A percentile compares a stretch with the other conserved stretches of the same genome.
phyloP scores from a whole-genome alignment of 1,140 invertebrate species.

The Plutomurus gul region DNA sequence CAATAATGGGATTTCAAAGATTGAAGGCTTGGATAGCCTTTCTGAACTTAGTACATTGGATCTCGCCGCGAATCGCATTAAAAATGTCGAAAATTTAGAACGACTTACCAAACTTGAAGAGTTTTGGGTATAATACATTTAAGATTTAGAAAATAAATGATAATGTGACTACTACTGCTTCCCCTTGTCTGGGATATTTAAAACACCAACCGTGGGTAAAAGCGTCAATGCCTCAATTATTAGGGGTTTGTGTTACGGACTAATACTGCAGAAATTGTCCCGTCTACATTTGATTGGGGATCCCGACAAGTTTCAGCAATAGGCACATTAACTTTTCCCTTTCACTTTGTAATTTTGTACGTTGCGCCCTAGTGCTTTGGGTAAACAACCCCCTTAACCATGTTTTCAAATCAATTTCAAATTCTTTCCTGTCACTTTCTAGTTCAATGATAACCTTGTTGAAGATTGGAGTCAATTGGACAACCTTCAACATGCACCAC shows the following conservation, averaged over 20 bases:
- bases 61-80: conserved; percentile 86
- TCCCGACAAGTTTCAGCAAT: too few species aligned
- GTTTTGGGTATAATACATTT: conserved; percentile 80
- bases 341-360: too few species aligned
- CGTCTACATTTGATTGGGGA: too few species aligned
- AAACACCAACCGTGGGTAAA: too few species aligned
- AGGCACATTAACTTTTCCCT: too few species aligned
- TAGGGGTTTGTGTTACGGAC: too few species aligned
- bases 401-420: neutral
- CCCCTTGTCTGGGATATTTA: too few species aligned
- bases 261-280: too few species aligned
- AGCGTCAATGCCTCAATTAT: too few species aligned
- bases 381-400: too few species aligned
- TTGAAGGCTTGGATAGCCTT: conserved; percentile 75
- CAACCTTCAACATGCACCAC: conserved; percentile 71
- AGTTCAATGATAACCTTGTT: conserved; percentile 93
- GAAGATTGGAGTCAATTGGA: conserved; percentile 84
- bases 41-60: conserved; percentile 81
- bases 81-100: conserved; percentile 75
- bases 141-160: neutral
- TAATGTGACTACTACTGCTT: too few species aligned
- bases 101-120: conserved; percentile 81
- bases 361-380: too few species aligned
- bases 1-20: conserved; percentile 84
- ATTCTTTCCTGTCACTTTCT: conserved; percentile 56